A percentile compares a stretch with the other conserved stretches of the same genome.
Evolutionary conservation across 1,140 invertebrate species (phyloP).

Genomic region (Geopemphigus sp.): DNA sequence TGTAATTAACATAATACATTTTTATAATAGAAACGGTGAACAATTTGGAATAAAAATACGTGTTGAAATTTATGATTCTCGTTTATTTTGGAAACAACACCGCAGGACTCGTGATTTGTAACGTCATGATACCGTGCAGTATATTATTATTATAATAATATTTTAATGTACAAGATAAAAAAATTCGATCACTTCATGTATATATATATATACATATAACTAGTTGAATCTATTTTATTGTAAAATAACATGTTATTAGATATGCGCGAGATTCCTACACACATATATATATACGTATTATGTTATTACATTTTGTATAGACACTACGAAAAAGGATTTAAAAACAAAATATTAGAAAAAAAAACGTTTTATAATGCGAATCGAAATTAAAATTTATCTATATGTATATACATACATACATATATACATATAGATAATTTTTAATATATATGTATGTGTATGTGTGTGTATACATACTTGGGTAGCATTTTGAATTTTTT

Average conservation of each 20-base stretch:
- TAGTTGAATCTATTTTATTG: constrained; percentile 26
- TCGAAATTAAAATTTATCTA: too few species aligned
- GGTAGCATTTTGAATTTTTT: too few species aligned
- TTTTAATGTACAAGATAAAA: constrained; percentile 9
- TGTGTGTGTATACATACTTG: background rate
- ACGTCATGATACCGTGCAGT: background rate
- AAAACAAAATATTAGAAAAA: too few species aligned
- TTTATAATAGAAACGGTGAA: too few species aligned
- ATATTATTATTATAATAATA: background rate
- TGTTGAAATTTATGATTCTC: constrained; percentile 39
- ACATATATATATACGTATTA: too few species aligned
- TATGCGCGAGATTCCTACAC: background rate
- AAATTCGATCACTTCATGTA: constrained; percentile 28
- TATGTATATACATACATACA: background rate
- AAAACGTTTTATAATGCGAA: too few species aligned
- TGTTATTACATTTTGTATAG: background rate
- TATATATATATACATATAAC: background rate
- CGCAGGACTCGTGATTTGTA: background rate
- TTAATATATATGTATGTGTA: background rate
- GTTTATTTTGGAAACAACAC: constrained; percentile 1
- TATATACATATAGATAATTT: too few species aligned
- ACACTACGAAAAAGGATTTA: too few species aligned
- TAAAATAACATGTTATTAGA: constrained; percentile 27
- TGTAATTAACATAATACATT: too few species aligned
- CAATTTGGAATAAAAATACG: too few species aligned